These are phyloP conservation scores for Melieria omissa DNA, from an alignment of 2,888 invertebrate species.

Conservation along the genomic window DNA sequence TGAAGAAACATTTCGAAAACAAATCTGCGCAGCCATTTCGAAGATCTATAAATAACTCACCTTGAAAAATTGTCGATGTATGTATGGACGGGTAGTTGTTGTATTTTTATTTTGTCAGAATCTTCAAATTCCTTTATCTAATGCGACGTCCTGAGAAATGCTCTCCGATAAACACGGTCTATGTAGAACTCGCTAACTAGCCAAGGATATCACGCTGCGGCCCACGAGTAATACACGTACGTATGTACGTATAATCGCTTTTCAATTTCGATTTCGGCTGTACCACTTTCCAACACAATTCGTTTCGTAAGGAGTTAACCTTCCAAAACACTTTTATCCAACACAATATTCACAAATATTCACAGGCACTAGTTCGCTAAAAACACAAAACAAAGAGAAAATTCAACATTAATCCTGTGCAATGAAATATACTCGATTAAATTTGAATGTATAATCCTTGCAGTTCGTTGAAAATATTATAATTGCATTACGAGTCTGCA, in stretches of 20 bases:
- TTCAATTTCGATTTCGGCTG: no score
- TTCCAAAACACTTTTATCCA: slow-evolving; percentile 37
- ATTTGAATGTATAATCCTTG: no score
- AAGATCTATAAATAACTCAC: slow-evolving; percentile 67
- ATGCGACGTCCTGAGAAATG: background rate
- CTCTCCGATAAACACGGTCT: no score
- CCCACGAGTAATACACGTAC: no score
- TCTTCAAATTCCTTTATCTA: slow-evolving; percentile 22
- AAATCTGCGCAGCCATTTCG: slow-evolving; percentile 59
- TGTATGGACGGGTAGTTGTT: slow-evolving; percentile 20
- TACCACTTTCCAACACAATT: slow-evolving; percentile 9
- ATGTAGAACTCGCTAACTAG: no score
- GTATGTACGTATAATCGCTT: no score
- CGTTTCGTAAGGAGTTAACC: slow-evolving; percentile 50
- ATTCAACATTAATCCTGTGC: no score
- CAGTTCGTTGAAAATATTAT: no score
- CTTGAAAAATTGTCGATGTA: slow-evolving; percentile 66
- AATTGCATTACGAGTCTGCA: no score
- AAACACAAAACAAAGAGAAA: slow-evolving; percentile 22
- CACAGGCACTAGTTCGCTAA: slow-evolving; percentile 45
- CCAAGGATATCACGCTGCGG: no score
- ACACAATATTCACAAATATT: slow-evolving; percentile 45
- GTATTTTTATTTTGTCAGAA: slow-evolving; percentile 34
- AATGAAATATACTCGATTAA: no score
- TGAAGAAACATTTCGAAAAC: slow-evolving; percentile 15